These are phyloP conservation scores for Noctua pronuba DNA, from an alignment of 2,888 invertebrate genomes.

Conservation along the genomic window DNA sequence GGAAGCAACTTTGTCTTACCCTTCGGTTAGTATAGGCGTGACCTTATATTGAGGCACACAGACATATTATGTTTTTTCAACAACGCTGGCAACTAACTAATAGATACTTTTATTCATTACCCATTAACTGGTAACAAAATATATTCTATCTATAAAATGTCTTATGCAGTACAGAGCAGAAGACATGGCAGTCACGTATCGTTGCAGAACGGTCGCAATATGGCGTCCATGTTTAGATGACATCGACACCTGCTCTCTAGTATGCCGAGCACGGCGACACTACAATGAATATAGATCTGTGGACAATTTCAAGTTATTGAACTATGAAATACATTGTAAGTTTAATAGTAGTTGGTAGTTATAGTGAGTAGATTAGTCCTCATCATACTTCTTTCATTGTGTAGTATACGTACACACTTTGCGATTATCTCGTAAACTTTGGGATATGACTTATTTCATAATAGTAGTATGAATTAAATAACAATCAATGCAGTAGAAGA, in stretches of 20 bases:
- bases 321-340: slow-evolving; percentile 19
- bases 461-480: too few relatives aligned
- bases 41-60: neutral
- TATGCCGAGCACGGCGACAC: slow-evolving; percentile 27
- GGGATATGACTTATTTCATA: too few relatives aligned
- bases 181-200: slow-evolving; percentile 57
- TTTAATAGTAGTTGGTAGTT: neutral
- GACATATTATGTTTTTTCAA: neutral
- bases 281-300: slow-evolving; percentile 18
- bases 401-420: too few relatives aligned
- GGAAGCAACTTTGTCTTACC: neutral
- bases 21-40: neutral
- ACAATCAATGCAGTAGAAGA: too few relatives aligned
- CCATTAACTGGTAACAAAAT: neutral
- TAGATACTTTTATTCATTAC: neutral
- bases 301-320: slow-evolving; percentile 9
- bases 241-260: slow-evolving; percentile 51
- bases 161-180: neutral
- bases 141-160: neutral
- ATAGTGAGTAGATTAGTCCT: neutral
- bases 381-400: too few relatives aligned
- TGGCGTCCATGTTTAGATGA: slow-evolving; percentile 61
- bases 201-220: slow-evolving; percentile 63
- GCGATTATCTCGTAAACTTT: too few relatives aligned
- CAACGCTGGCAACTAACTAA: neutral